phyloP scores from a whole-genome alignment of 2,113 vertebrate genomes.

The Campylorhamphus procurvoides region DNA sequence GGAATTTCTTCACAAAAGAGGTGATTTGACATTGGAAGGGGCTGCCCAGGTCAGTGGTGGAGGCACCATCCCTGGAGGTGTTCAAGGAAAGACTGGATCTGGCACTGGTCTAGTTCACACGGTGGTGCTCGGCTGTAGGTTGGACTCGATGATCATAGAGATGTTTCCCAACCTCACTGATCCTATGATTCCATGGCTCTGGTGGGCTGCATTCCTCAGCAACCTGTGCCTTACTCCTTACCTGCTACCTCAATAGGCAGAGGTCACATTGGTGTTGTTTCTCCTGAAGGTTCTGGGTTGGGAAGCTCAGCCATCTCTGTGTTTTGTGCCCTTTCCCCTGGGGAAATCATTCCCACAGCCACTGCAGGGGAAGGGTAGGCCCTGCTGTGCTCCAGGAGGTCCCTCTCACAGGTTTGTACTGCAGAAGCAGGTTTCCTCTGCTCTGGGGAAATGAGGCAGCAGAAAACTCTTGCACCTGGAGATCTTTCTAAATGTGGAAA shows the following conservation, averaged over 20 bases:
- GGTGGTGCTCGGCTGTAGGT: neutral
- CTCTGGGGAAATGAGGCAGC: neutral
- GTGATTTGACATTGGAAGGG: neutral
- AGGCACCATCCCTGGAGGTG: neutral
- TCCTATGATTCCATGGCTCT: neutral
- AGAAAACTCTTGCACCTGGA: neutral
- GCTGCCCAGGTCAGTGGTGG: neutral
- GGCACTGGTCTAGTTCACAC: neutral
- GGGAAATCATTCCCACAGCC: rapidly evolving
- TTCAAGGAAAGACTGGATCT: neutral
- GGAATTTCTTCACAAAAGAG: neutral
- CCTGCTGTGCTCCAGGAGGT: too few relatives aligned
- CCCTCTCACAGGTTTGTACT: rapidly evolving
- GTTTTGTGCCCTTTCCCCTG: rapidly evolving
- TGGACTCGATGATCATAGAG: neutral
- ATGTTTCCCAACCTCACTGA: neutral
- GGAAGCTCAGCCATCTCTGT: rapidly evolving
- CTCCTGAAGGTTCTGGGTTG: neutral
- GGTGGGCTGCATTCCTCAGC: neutral
- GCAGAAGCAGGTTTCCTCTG: rapidly evolving
- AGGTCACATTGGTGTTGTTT: rapidly evolving
- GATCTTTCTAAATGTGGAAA: neutral
- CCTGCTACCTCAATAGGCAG: neutral
- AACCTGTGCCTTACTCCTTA: neutral
- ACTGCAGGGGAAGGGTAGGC: rapidly evolving